Conservation (phyloP, 2,888 invertebrate genomes). For the Hydriomena furcata region DNA sequence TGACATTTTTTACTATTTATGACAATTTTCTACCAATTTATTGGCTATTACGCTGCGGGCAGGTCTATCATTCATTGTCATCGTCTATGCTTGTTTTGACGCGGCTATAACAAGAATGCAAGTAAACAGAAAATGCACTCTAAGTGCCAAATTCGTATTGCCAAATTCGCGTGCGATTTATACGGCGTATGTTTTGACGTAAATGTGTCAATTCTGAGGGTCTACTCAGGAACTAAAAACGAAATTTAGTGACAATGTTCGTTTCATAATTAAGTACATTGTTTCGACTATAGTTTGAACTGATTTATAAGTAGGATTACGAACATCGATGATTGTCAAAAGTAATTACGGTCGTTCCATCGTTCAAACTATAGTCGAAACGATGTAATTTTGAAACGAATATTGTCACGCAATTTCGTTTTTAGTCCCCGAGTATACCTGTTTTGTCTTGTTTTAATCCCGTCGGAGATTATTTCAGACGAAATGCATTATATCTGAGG, state of each 20-base stretch:
- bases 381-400: too few relatives aligned
- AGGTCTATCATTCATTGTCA: conserved; percentile 17
- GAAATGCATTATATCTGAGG: conserved; percentile 46
- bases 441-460: conserved; percentile 47
- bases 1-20: conserved; percentile 44
- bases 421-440: too few relatives aligned
- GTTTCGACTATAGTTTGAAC: too few relatives aligned
- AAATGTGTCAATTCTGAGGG: conserved; percentile 46
- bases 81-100: conserved; percentile 40
- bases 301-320: too few relatives aligned
- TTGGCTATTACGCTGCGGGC: conserved; percentile 20
- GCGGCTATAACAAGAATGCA: conserved; percentile 50
- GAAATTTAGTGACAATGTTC: too few relatives aligned
- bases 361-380: too few relatives aligned
- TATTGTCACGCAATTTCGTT: too few relatives aligned
- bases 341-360: too few relatives aligned
- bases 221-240: too few relatives aligned
- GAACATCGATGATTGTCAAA: too few relatives aligned
- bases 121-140: conserved; percentile 67
- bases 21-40: conserved; percentile 32
- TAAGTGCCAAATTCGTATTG: too few relatives aligned
- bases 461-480: conserved; percentile 42
- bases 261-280: too few relatives aligned
- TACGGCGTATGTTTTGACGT: conserved; percentile 43
- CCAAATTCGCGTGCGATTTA: conserved; percentile 22